A percentile compares a stretch with the other conserved stretches of the same genome.
Conservation (phyloP, 2,888 invertebrate genomes). For the Odontomyia ornata region DNA sequence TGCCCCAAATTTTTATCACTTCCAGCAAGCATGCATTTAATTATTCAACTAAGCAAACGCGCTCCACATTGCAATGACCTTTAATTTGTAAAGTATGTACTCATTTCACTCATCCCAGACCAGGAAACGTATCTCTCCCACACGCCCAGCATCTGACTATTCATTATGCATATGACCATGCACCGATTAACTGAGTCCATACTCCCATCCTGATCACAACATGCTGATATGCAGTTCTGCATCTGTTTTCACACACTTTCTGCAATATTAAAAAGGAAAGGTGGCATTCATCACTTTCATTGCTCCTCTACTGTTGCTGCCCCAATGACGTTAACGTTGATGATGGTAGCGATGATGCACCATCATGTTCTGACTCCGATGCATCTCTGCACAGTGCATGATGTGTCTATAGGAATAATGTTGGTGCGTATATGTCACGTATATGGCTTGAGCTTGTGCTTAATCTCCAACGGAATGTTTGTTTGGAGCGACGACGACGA, state of each 20-base stretch:
- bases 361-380: not conserved
- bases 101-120: not conserved
- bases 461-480: constrained; percentile 31
- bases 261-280: constrained; percentile 14
- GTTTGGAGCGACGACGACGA: constrained; percentile 7
- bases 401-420: too few relatives aligned
- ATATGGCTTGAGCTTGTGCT: constrained; percentile 40
- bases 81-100: too few relatives aligned
- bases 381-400: not conserved
- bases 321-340: too few relatives aligned
- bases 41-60: too few relatives aligned
- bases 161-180: not conserved
- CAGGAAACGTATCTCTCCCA: not conserved
- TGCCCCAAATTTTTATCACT: too few relatives aligned
- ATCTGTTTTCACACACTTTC: not conserved
- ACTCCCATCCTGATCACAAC: too few relatives aligned
- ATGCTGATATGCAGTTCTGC: not conserved
- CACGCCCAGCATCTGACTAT: not conserved
- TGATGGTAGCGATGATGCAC: too few relatives aligned
- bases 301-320: not conserved
- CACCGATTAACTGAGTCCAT: not conserved
- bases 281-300: constrained; percentile 19
- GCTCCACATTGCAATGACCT: too few relatives aligned
- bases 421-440: not conserved
- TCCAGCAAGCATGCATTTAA: too few relatives aligned